Evolutionary conservation across 2,888 invertebrate species (phyloP).

Genomic region (Oeneis ivallda): DNA sequence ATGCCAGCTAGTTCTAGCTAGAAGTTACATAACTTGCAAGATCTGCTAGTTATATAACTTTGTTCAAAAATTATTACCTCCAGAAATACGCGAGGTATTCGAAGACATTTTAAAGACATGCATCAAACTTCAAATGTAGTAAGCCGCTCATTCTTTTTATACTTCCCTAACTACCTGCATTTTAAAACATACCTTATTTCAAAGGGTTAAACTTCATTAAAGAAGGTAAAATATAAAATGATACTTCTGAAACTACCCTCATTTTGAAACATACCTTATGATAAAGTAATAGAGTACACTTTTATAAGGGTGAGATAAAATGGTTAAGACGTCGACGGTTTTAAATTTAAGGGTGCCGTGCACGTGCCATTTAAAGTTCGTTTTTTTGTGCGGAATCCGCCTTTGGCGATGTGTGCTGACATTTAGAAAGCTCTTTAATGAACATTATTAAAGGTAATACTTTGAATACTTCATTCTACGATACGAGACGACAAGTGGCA

Average conservation of each 20-base stretch:
- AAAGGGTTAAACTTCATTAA: conserved; percentile 20
- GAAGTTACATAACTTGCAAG: too few species aligned
- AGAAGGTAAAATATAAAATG: conserved; percentile 2
- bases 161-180: neutral
- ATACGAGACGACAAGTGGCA: neutral
- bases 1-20: too few species aligned
- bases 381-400: conserved; percentile 42
- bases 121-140: conserved; percentile 29
- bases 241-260: neutral
- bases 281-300: conserved; percentile 15
- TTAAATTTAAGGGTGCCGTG: conserved; percentile 37
- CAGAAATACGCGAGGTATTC: conserved; percentile 7
- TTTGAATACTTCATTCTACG: neutral
- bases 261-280: conserved; percentile 18
- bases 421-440: conserved; percentile 38
- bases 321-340: conserved; percentile 36
- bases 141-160: conserved; percentile 25
- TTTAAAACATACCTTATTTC: conserved; percentile 19
- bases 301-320: conserved; percentile 4
- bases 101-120: conserved; percentile 31
- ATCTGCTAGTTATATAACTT: neutral
- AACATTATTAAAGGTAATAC: conserved; percentile 21
- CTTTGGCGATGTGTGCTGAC: conserved; percentile 42
- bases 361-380: conserved; percentile 43
- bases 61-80: neutral